Evolutionary conservation across 2,797 vertebrate species (phyloP), one percentile per base, ranked within the genome.

Genomic region (Netta rufina): DNA sequence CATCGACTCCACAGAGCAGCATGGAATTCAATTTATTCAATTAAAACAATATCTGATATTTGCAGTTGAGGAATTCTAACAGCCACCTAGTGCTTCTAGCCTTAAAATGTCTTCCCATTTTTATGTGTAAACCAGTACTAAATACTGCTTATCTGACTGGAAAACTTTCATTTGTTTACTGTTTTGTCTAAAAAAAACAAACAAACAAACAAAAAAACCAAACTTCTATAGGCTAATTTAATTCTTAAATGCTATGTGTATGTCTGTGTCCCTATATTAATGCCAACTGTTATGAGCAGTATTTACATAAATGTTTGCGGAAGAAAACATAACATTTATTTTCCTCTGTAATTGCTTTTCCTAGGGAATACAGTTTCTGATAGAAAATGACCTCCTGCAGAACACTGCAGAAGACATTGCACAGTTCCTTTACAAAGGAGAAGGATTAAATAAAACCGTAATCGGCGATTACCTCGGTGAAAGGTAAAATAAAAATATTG

Each of bases 381-480:
- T 99, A 97, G 99, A 99, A 97, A 99, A 99, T 10, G 99, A 99
- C 97, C 98, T 99, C 95, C 98, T 99, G 64, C 99, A 99, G 90
- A 98, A 99, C 95, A 99, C 98, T 62, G 98, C 99, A 6, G 99
- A 99, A 94, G 99, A 99, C 91, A 99, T 99, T n/a, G 98, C 99
- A 77, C 99, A 99, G 98, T 99, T 99, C 98, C 98, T 99, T 62
- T 99, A 99, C 97, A 99, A 99, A 98, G 99, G 99, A 71, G 99
- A 99, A 96, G 99, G 99, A 80, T 98, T 99, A 83, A 99, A 99
- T 98, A 99, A 99, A 98, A 99, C 99, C 0, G 99, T 99, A 93
- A 99, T 99, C 30, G 99, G 99, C 84, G 99, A 99, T 98, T 99
- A 99, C 97, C 98, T 99, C 76, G 99, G 99, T 43, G 99, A 99